These are phyloP conservation scores for Tryphoninae sp. DNA, from an alignment of 2,888 invertebrate genomes.

Conservation along the genomic window DNA sequence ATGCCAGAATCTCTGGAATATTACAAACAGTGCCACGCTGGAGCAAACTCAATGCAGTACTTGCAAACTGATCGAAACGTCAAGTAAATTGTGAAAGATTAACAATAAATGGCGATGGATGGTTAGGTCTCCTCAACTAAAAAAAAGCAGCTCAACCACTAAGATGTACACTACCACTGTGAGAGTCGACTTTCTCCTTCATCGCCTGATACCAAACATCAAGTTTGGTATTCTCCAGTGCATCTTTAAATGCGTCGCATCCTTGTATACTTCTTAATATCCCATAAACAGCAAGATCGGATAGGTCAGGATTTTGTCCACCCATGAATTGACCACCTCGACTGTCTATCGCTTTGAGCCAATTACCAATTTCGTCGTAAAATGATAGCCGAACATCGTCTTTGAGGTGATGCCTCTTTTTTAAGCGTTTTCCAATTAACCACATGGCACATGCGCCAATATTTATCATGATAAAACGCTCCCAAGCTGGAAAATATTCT, in stretches of 20 bases:
- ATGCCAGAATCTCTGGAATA: not conserved
- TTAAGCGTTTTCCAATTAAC: constrained; percentile 93
- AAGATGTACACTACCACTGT: constrained; percentile 82
- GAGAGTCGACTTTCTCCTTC: constrained; percentile 85
- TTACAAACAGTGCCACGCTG: not conserved
- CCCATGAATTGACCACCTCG: constrained; percentile 92
- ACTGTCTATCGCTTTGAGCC: constrained; percentile 87
- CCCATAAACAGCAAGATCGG: constrained; percentile 96
- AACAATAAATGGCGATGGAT: constrained; percentile 48
- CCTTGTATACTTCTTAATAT: constrained; percentile 96
- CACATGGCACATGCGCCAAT: constrained; percentile 97
- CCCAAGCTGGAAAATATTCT: constrained; percentile 92
- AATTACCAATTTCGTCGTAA: constrained; percentile 93
- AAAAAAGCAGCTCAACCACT: constrained; percentile 47
- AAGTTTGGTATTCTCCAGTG: constrained; percentile 88
- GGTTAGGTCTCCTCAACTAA: constrained; percentile 42
- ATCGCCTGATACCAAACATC: constrained; percentile 90
- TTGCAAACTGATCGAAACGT: not conserved
- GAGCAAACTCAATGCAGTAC: constrained; percentile 12
- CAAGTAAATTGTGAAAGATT: constrained; percentile 21
- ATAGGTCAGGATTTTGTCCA: constrained; percentile 92
- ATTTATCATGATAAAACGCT: constrained; percentile 93
- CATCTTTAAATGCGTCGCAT: constrained; percentile 93
- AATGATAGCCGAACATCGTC: constrained; percentile 94
- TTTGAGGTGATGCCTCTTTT: constrained; percentile 91